phyloP scores from a whole-genome alignment of 2,797 vertebrate species.

The Benthosema pterotum region DNA sequence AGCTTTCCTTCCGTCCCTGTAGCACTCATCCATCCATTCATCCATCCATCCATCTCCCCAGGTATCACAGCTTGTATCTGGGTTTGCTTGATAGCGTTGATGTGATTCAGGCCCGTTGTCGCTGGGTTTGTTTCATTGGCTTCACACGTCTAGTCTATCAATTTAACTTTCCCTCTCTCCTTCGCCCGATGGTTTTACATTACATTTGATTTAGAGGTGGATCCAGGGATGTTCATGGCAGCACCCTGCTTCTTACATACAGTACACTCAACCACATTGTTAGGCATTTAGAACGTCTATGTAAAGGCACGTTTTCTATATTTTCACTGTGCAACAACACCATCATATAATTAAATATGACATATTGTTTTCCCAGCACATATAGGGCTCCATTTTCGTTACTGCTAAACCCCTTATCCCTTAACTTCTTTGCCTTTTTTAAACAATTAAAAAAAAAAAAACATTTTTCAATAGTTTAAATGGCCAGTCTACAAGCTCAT shows the following conservation, averaged over 20 bases:
- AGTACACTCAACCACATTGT: too few relatives aligned
- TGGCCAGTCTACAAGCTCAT: too few relatives aligned
- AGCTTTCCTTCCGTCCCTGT: constrained; percentile 20
- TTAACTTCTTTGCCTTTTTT: too few relatives aligned
- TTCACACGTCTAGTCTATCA: constrained; percentile 52
- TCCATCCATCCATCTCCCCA: constrained; percentile 46
- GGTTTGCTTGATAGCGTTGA: constrained; percentile 73
- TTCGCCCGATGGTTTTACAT: too few relatives aligned
- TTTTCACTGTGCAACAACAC: not conserved
- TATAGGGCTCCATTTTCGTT: too few relatives aligned
- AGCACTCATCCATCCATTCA: constrained; percentile 3
- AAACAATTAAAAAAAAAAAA: too few relatives aligned
- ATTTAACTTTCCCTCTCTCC: constrained; percentile 10
- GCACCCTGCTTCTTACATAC: not conserved
- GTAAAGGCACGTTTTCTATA: too few relatives aligned
- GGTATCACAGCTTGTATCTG: constrained; percentile 80
- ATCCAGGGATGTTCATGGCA: constrained; percentile 14
- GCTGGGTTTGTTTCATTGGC: constrained; percentile 66
- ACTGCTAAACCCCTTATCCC: too few relatives aligned
- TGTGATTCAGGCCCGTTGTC: constrained; percentile 78
- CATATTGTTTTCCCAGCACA: too few relatives aligned
- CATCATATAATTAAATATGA: not conserved
- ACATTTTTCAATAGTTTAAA: too few relatives aligned
- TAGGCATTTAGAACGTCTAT: too few relatives aligned
- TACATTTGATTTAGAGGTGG: not conserved